phyloP scores from a whole-genome alignment of 2,888 invertebrate genomes.

The Rotaria socialis region DNA sequence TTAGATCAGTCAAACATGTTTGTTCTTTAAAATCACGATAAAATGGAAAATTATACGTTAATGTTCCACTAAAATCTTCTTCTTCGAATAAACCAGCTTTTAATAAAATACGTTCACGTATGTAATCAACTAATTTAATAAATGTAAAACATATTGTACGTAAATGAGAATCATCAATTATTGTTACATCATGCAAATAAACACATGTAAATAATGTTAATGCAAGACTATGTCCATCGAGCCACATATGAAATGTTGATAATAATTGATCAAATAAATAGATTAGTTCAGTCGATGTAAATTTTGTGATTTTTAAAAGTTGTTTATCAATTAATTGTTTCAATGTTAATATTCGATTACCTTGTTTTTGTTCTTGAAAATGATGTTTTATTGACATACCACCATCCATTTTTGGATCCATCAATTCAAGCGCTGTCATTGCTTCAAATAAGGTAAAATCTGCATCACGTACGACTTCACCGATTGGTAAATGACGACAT shows the following conservation, averaged over 20 bases:
- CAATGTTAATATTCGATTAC: slow-evolving; percentile 69
- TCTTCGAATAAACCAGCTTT: slow-evolving; percentile 52
- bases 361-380: slow-evolving; percentile 25
- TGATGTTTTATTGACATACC: slow-evolving; percentile 81
- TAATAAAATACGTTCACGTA: slow-evolving; percentile 75
- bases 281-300: slow-evolving; percentile 75
- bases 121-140: slow-evolving; percentile 80
- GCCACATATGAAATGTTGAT: slow-evolving; percentile 86
- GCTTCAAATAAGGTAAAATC: slow-evolving; percentile 76
- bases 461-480: slow-evolving; percentile 67
- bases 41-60: slow-evolving; percentile 25
- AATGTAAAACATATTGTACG: slow-evolving; percentile 80
- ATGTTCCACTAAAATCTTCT: slow-evolving; percentile 59
- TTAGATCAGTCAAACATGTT: background rate
- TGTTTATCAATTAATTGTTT: slow-evolving; percentile 62
- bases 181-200: slow-evolving; percentile 82
- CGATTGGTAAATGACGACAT: slow-evolving; percentile 70
- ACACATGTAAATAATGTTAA: slow-evolving; percentile 95
- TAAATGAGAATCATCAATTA: slow-evolving; percentile 75
- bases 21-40: slow-evolving; percentile 15
- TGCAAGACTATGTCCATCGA: slow-evolving; percentile 90
- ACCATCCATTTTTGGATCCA: slow-evolving; percentile 99
- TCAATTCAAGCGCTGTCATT: slow-evolving; percentile 99
- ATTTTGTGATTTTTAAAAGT: slow-evolving; percentile 59
- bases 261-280: slow-evolving; percentile 88